Base-by-base conservation (phyloP, 1,140 invertebrate genomes). In the Paracyclopina nana region DNA sequence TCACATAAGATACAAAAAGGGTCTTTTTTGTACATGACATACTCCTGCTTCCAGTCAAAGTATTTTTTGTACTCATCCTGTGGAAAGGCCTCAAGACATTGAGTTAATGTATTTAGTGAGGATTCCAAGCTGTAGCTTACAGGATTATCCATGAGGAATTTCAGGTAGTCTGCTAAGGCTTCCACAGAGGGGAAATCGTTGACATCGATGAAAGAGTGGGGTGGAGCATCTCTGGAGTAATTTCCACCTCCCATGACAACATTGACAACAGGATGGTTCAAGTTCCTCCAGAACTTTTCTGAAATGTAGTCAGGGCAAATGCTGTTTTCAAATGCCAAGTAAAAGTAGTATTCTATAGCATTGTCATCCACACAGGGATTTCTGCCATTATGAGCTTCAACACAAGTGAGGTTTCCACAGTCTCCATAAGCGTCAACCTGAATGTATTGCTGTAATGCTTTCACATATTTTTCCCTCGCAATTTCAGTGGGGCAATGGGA, bases 201-300 rank as follows among this genome's bases (percentile, higher is more conserved):
- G 0, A 69, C 69, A 22, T 27, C 16, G 38, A 79, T 73, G 56
- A 71, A 82, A 0, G 78, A 80, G 51, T 65, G 57, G 0, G 72
- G 68, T 0, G 80, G 80, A 12, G 80, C 66, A 11, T 70, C 54
- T 55, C 55, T 63, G 18, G 61, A 60, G 61, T 70, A 77, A 59
- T 70, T 69, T 5, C 57, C 56, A 0, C 72, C 64, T 1, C 80
- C 79, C 65, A 78, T 70, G 16, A 81, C 72, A 27, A 83, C 65
- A 0, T 80, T 79, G 11, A 82, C 71, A 0, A 78, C 68, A 30
- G 61, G 54, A 18, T 54, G 50, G 11, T 58, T 55, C 26, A 65
- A 26, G 3, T 58, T 20, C 40, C 57, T 46, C 52, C 54, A 63
- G 22, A 65, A 54, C 40, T 64, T 64, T 30, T 64, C 63, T 5